Percentiles rank a stretch among this genome's conserved stretches.
These are phyloP conservation scores for Stenchaetothrips biformis DNA, from an alignment of 2,888 invertebrate species.

Conservation along the genomic window DNA sequence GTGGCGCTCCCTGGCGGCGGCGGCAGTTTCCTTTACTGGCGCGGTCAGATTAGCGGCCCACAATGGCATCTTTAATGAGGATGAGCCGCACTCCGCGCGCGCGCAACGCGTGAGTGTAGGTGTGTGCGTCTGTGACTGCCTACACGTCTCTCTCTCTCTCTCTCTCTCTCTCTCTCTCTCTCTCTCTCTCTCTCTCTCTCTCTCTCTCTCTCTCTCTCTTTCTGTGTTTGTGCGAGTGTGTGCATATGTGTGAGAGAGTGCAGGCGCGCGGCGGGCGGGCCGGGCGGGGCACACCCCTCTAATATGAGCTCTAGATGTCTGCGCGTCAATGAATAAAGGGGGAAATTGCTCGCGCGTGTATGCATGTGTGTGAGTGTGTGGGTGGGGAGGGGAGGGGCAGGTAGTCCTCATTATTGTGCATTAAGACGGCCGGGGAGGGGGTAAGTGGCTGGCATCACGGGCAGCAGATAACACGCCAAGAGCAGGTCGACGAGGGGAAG, in stretches of 20 bases:
- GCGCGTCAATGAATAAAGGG: neutral
- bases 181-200: too few species aligned
- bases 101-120: neutral
- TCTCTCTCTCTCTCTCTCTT: too few species aligned
- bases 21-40: conserved; percentile 3
- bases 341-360: neutral
- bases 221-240: too few species aligned
- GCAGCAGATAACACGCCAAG: neutral
- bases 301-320: conserved; percentile 10
- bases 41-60: conserved; percentile 11
- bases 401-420: conserved; percentile 7
- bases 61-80: conserved; percentile 20
- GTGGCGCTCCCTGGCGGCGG: neutral
- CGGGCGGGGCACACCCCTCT: neutral
- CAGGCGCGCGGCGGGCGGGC: neutral
- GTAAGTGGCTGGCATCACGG: conserved; percentile 1
- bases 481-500: too few species aligned
- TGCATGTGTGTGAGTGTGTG: neutral
- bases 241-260: neutral
- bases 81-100: neutral
- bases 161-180: too few species aligned
- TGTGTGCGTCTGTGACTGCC: conserved; percentile 8
- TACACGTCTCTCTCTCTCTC: too few species aligned
- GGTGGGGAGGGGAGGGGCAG: neutral
- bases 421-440: neutral